phyloP scores from a whole-genome alignment of 2,888 invertebrate species.

The Exephanes ischioxanthus region DNA sequence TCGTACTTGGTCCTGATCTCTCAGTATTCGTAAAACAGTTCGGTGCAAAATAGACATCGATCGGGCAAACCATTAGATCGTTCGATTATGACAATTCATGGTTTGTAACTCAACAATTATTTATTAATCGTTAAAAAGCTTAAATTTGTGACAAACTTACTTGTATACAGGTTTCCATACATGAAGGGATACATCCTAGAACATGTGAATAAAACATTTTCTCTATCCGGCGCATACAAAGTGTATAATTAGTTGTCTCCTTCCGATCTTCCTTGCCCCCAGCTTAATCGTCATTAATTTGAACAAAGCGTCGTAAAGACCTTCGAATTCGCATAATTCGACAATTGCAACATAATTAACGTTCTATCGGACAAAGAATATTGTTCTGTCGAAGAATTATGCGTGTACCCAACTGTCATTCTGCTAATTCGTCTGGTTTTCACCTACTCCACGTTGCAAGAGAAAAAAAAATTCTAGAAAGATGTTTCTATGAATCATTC shows the following conservation, averaged over 20 bases:
- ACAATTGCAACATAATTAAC: neutral
- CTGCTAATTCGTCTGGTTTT: neutral
- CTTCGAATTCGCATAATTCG: neutral
- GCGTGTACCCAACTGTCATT: neutral
- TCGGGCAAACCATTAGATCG: neutral
- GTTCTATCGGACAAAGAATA: neutral
- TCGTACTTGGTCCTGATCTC: slow-evolving; percentile 78
- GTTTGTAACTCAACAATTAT: neutral
- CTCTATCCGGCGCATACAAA: slow-evolving; percentile 8
- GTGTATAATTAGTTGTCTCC: neutral
- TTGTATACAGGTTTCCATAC: slow-evolving; percentile 32
- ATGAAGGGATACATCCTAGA: slow-evolving; percentile 36
- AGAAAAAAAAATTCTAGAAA: neutral
- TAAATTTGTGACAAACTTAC: slow-evolving; percentile 1
- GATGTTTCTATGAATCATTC: slow-evolving; percentile 34
- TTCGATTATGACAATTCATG: neutral
- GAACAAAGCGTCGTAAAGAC: neutral
- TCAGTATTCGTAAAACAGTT: slow-evolving; percentile 18
- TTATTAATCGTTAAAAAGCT: neutral
- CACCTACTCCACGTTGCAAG: neutral
- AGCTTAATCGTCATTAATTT: neutral
- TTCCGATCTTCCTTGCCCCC: neutral
- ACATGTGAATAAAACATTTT: slow-evolving; percentile 52
- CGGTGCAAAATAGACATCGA: neutral
- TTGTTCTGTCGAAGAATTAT: neutral